phyloP scores from a whole-genome alignment of 2,113 vertebrate species.

The Hydrolagus affinis region DNA sequence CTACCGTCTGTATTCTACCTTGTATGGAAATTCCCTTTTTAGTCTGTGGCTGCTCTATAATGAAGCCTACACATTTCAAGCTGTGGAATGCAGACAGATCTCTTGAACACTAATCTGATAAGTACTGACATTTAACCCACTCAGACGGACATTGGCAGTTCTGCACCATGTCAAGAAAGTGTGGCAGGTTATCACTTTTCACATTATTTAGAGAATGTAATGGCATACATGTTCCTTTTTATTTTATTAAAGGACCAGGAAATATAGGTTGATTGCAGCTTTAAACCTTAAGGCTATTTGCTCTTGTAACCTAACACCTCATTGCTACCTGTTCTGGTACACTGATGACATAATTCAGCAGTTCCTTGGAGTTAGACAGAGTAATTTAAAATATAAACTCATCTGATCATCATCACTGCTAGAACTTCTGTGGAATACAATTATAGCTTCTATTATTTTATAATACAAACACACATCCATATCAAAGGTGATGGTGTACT shows the following conservation, averaged over 20 bases:
- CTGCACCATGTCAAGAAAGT: slow-evolving; percentile 22
- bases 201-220: slow-evolving; percentile 22
- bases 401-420: not conserved
- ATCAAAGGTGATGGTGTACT: not conserved
- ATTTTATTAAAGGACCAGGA: not conserved
- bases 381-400: too few species aligned
- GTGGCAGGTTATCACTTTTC: slow-evolving; percentile 3
- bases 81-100: not conserved
- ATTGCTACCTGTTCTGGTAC: not conserved
- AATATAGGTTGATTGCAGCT: not conserved
- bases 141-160: not conserved
- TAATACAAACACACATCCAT: too few species aligned
- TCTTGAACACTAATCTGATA: slow-evolving; percentile 17
- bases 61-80: slow-evolving; percentile 3
- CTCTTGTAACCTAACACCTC: not conserved
- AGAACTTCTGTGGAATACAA: not conserved
- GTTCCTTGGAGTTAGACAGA: not conserved
- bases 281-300: not conserved
- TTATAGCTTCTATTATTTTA: too few species aligned
- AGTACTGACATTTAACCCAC: slow-evolving; percentile 6
- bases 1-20: not conserved
- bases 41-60: not conserved
- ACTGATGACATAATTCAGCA: not conserved
- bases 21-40: not conserved
- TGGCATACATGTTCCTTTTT: not conserved